These are phyloP conservation scores for Atrina japonica DNA, from an alignment of 2,888 invertebrate species.

Conservation along the genomic window DNA sequence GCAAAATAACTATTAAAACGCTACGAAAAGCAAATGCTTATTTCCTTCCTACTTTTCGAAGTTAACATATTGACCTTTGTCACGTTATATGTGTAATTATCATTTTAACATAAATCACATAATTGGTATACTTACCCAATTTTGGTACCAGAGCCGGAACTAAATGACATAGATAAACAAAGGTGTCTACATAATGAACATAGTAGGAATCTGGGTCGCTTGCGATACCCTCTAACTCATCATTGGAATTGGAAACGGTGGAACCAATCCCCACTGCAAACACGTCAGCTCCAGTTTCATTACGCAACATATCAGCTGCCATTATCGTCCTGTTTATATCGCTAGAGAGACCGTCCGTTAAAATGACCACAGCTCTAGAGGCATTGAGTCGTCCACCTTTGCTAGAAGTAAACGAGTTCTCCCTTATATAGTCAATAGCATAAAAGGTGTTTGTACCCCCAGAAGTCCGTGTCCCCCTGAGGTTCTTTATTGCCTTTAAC, in stretches of 20 bases:
- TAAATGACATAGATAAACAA: conserved; percentile 30
- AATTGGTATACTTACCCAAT: too few species aligned
- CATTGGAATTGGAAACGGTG: conserved; percentile 22
- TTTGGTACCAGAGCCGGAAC: conserved; percentile 36
- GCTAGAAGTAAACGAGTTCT: conserved; percentile 15
- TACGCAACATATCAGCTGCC: conserved; percentile 12
- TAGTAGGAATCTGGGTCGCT: conserved; percentile 37
- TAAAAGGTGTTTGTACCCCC: conserved; percentile 23
- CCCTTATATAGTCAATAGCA: conserved; percentile 25
- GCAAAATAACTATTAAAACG: too few species aligned
- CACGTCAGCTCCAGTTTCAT: conserved; percentile 21
- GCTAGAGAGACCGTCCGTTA: conserved; percentile 30
- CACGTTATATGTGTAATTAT: too few species aligned
- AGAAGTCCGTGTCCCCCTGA: neutral
- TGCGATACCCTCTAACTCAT: conserved; percentile 26
- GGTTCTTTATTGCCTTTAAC: conserved; percentile 5
- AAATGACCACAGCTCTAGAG: conserved; percentile 18
- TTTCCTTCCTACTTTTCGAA: too few species aligned
- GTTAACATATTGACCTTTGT: too few species aligned
- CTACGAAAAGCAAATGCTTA: too few species aligned
- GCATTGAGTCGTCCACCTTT: conserved; percentile 30
- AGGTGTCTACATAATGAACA: conserved; percentile 26
- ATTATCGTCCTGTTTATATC: neutral
- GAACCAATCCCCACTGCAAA: conserved; percentile 34
- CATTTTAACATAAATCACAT: too few species aligned